Evolutionary conservation across 2,888 invertebrate species (phyloP), one percentile per base, ranked within the genome.

Genomic region (Harpalus rubripes): DNA sequence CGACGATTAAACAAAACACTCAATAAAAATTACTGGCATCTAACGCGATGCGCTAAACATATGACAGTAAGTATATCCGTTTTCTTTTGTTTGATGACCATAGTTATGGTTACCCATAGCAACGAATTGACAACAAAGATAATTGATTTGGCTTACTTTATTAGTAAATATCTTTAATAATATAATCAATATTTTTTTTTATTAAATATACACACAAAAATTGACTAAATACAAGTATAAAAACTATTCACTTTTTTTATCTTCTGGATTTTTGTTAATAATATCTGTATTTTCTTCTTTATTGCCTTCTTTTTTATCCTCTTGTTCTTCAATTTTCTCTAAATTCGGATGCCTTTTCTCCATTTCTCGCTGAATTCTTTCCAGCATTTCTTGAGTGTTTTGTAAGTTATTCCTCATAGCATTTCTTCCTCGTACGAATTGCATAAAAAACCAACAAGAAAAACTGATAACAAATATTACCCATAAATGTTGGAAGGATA

Each of bases 301-400:
- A 80, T 8, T 82, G 22, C 78, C 68, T 72, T 84, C 85, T 56
- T 18, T 68, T 56, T 22, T 22, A 26, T 63, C 63, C 22, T 87
- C 86, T 68, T 87, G 87, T 68, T 88, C 86, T 10, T 90, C 90
- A 15, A 90, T 88, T 39, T 89, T 88, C 8, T 89, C 88, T 84
- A 56, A 12, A 41, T 68, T 22, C 6, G 41, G 52, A 8, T 61
- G 12, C 12, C 32, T 78, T 26, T 41, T 32, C 12, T 85, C 80
- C 58, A 85, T 72, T 72, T 72, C 72, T 68, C 41, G 39, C 68
- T 91, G 90, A 88, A 91, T 88, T 65, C 88, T 87, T 85, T 87
- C 88, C 79, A 91, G 85, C 80, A 91, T 91, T 88, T 90, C 90
- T 88, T 91, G 90, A 68, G 90, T 90, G 52, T 88, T 89, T 80